phyloP scores from a whole-genome alignment of 1,140 invertebrate genomes.

The Mesaphorura yosii region DNA sequence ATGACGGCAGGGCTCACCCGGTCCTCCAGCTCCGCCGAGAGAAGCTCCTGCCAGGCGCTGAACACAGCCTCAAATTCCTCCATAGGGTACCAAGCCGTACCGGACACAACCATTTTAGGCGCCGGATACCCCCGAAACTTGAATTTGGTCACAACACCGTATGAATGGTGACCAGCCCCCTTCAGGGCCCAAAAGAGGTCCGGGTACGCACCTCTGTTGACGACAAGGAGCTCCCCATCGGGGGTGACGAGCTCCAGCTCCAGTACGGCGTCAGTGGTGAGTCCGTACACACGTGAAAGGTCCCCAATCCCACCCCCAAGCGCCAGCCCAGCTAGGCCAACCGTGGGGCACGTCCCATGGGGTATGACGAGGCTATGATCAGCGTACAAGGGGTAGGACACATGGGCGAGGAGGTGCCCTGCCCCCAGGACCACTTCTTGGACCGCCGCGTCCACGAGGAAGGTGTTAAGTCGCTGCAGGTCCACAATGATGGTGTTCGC shows the following conservation, averaged over 20 bases:
- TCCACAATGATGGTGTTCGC: background rate
- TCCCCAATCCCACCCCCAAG: background rate
- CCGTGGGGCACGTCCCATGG: background rate
- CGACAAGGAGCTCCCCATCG: background rate
- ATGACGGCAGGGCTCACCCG: too few relatives aligned
- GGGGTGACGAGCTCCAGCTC: background rate
- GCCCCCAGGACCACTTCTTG: background rate
- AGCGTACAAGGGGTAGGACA: background rate
- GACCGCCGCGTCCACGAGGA: background rate
- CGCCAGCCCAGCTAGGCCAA: background rate
- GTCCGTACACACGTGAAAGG: background rate
- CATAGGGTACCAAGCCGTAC: too few relatives aligned
- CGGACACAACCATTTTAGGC: too few relatives aligned
- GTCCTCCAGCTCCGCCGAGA: too few relatives aligned
- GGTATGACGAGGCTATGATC: background rate
- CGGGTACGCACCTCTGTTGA: background rate
- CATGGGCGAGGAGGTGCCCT: background rate
- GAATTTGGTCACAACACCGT: background rate
- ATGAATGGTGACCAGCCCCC: background rate
- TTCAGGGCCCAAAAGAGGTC: slow-evolving; percentile 1
- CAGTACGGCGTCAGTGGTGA: background rate
- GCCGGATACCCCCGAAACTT: background rate
- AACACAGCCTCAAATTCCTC: too few relatives aligned
- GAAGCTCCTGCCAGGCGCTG: too few relatives aligned
- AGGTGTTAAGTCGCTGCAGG: background rate